Evolutionary conservation across 2,888 invertebrate species (phyloP).

Genomic region (Bugula neritina): DNA sequence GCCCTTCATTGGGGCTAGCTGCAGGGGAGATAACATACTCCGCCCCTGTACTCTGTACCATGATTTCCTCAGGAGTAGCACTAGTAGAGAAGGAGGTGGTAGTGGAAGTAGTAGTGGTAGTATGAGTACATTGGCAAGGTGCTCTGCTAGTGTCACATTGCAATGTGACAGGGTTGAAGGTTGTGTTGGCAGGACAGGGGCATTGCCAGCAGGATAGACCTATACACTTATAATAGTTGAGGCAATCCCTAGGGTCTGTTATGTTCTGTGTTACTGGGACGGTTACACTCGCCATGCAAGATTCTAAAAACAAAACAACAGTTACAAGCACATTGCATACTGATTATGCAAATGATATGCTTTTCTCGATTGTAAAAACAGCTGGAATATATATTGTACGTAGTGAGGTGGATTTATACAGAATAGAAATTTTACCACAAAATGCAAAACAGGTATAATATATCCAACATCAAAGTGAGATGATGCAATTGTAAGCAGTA

Average conservation of each 20-base stretch:
- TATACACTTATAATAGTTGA: not conserved
- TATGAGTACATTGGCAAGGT: not conserved
- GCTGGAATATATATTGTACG: too few relatives aligned
- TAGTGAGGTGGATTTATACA: too few relatives aligned
- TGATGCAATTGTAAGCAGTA: too few relatives aligned
- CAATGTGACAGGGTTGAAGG: constrained; percentile 3
- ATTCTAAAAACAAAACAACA: not conserved
- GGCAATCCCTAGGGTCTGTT: not conserved
- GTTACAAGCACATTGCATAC: too few relatives aligned
- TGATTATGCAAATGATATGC: too few relatives aligned
- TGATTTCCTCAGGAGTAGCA: not conserved
- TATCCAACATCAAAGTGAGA: too few relatives aligned
- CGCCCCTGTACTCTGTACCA: not conserved
- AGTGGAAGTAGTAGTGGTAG: not conserved
- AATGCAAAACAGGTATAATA: too few relatives aligned
- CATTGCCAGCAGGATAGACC: not conserved
- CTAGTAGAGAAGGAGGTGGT: not conserved
- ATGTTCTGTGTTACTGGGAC: not conserved
- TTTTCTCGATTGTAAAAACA: too few relatives aligned
- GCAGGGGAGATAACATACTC: not conserved
- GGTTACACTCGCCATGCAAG: not conserved
- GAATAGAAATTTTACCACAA: too few relatives aligned
- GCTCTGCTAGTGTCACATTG: not conserved
- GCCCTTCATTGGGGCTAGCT: not conserved
- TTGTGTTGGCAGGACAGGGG: not conserved